Conservation (phyloP, 2,113 vertebrate species). For the Podiceps cristatus region DNA sequence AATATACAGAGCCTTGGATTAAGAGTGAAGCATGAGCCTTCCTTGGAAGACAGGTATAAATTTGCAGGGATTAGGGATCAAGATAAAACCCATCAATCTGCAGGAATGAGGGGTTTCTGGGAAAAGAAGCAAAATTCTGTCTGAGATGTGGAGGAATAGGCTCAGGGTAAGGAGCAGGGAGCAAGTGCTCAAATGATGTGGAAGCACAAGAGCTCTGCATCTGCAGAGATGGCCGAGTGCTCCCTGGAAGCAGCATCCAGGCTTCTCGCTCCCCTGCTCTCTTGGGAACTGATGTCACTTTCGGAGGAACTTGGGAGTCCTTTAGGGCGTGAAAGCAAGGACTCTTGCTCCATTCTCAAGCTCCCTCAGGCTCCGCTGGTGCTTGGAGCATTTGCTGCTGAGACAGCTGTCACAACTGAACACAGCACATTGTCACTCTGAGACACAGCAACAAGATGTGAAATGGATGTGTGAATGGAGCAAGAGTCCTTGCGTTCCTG, state of each 20-base stretch:
- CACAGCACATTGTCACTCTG: not conserved
- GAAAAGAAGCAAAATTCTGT: not conserved
- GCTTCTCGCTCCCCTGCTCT: rapidly evolving
- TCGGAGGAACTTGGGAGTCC: not conserved
- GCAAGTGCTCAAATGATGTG: not conserved
- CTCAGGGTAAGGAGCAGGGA: not conserved
- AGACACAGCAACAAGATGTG: not conserved
- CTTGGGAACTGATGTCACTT: not conserved
- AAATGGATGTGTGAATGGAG: not conserved
- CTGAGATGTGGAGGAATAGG: not conserved
- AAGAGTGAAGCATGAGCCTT: not conserved
- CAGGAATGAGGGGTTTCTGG: not conserved
- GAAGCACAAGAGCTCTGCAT: not conserved
- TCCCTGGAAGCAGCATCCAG: not conserved
- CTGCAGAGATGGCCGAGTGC: not conserved
- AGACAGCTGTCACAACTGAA: not conserved
- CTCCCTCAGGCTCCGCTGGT: not conserved
- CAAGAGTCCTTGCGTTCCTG: not conserved
- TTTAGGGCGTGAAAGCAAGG: not conserved
- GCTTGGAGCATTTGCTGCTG: not conserved
- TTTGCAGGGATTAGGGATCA: not conserved
- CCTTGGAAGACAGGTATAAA: not conserved
- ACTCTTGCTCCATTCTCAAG: not conserved
- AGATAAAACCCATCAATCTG: not conserved
- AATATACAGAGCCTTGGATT: not conserved